Percentiles rank a stretch among this genome's conserved stretches.
Evolutionary conservation across 2,888 invertebrate species (phyloP).

Genomic region (Mellilla xanthometata): DNA sequence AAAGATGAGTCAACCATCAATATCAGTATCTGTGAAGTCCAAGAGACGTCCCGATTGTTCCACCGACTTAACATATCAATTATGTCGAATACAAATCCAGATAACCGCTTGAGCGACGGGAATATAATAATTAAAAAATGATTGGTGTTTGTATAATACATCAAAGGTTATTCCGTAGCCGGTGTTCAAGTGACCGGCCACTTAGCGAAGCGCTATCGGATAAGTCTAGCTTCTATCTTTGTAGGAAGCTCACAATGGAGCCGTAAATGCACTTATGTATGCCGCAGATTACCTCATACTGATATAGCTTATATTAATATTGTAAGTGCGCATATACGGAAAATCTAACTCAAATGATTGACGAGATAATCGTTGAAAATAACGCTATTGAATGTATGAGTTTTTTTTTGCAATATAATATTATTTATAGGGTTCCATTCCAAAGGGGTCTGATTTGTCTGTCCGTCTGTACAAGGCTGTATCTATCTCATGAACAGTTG

Average conservation of each 20-base stretch:
- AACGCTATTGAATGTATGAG: too few species aligned
- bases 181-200: slow-evolving; percentile 59
- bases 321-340: too few species aligned
- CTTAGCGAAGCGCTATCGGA: slow-evolving; percentile 73
- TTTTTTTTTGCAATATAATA: too few species aligned
- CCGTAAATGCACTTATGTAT: slow-evolving; percentile 55
- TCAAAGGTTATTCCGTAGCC: too few species aligned
- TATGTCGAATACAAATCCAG: slow-evolving; percentile 76
- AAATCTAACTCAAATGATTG: too few species aligned
- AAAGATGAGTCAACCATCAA: slow-evolving; percentile 27
- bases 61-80: slow-evolving; percentile 79
- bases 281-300: too few species aligned
- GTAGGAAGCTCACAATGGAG: slow-evolving; percentile 60
- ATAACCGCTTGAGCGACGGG: slow-evolving; percentile 77
- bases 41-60: slow-evolving; percentile 72
- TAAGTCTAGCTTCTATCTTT: slow-evolving; percentile 52
- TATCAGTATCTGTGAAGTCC: slow-evolving; percentile 49
- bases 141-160: slow-evolving; percentile 82
- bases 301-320: too few species aligned
- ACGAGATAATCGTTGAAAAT: too few species aligned
- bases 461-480: too few species aligned
- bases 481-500: too few species aligned
- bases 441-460: too few species aligned
- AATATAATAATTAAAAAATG: slow-evolving; percentile 82
- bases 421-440: too few species aligned